These are phyloP conservation scores for Anguilla marmorata DNA, from an alignment of 2,797 vertebrate genomes.

Conservation along the genomic window DNA sequence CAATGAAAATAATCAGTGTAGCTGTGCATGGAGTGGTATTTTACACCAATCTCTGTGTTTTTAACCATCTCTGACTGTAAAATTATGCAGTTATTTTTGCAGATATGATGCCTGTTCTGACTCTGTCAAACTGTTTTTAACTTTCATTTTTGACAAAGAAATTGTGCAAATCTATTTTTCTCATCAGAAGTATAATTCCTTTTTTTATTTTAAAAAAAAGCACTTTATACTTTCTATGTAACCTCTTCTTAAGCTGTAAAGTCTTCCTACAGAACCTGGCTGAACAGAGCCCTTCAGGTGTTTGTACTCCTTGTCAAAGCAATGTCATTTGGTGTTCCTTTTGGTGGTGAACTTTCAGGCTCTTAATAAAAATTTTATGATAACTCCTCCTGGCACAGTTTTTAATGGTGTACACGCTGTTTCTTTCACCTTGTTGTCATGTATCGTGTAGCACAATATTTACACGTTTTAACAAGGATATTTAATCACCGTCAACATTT, in stretches of 20 bases:
- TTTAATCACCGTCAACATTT: neutral
- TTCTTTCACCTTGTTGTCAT: neutral
- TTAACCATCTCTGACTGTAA: neutral
- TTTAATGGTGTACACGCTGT: neutral
- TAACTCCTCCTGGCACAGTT: neutral
- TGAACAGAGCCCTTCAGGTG: neutral
- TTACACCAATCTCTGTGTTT: neutral
- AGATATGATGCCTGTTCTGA: neutral
- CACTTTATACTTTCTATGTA: constrained; percentile 16
- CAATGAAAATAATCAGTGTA: neutral
- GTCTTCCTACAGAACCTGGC: neutral
- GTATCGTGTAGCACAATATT: neutral
- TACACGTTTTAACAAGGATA: neutral
- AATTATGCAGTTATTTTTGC: neutral
- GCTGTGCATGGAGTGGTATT: neutral
- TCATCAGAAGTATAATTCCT: neutral
- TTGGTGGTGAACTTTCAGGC: neutral
- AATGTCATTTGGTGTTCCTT: neutral
- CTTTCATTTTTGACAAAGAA: neutral
- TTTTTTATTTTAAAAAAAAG: neutral
- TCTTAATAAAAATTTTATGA: constrained; percentile 12
- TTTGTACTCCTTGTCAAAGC: neutral
- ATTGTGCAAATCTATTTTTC: constrained; percentile 7
- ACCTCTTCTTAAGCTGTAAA: neutral
- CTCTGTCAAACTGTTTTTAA: neutral